Evolutionary conservation across 2,797 vertebrate genomes (phyloP), one percentile per base, ranked within the genome.

Genomic region (Erpetoichthys calabaricus): DNA sequence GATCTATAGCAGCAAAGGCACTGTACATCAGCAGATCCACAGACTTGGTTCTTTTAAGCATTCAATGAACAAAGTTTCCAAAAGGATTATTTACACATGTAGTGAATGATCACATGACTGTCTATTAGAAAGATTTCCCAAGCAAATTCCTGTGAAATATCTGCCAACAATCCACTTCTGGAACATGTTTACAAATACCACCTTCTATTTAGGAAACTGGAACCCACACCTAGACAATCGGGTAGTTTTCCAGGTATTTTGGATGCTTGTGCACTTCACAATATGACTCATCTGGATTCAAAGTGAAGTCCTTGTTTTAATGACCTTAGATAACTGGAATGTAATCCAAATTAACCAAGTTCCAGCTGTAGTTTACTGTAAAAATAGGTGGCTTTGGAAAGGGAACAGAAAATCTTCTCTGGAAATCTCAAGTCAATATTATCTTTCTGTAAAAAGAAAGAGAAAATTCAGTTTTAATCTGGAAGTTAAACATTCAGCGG

Each of bases 1-100:
- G 81, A 87, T 85, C 85, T 84, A 86, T 85, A 86, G 84, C 85
- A 87, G 84, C 85, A 86, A 88, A 88, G 85, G 85, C 85, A 87
- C 83, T 86, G 84, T 86, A 87, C 85, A 87, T 87, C 83, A 86
- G 85, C 83, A 86, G 84, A 86, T 86, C 79, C 82, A 86, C 83
- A 84, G 80, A 85, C 78, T 84, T 82, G 73, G 69, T 60, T 75
- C 75, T 80, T 64, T 82, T 85, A 87, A 86, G 82, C 81, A 83
- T 87, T 84, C 80, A 78, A 85, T 85, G 73, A 68, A 72, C 77
- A 63, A 59, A 71, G 58, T 68, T 69, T 63, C 68, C 66, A 61
- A 63, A 69, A 68, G 64, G 66, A 53, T 56, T 63, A 63, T 63
- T 54, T 63, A 63, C 58, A 25, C 25, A 63, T 47, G 53, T 25